Evolutionary conservation across 2,888 invertebrate species (phyloP), one percentile per base, ranked within the genome.

Genomic region (Nomada ferruginata): DNA sequence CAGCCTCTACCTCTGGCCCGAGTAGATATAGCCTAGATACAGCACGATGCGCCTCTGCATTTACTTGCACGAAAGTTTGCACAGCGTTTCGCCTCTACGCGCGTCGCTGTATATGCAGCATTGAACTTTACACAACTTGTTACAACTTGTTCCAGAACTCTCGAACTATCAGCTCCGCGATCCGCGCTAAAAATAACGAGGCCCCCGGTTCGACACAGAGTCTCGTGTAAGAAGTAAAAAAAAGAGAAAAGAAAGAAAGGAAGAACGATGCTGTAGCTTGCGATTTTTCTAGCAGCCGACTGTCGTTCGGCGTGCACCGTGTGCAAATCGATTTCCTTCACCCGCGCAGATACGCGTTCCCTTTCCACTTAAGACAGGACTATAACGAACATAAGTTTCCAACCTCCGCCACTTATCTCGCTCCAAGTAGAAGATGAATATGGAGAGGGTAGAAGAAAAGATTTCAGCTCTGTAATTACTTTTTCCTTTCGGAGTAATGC

Each of bases 41-140:
- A 72, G 55, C 74, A 79, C 74, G 66, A 59, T 36, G 36, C 36
- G 61, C 53, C 61, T 63, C 63, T 52, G 66, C 82, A 47, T 79
- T 68, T 59, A 59, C 61, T 72, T 66, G 68, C 80, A 74, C 73
- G 73, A 74, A 75, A 72, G 44, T 71, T 63, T 52, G 29, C 65
- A 60, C 26, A 26, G 15, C 57, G 36, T 57, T 64, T n/a, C 36
- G 47, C 76, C 57, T 50, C 26, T 23, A 29, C 44, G 36, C 36
- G 23, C 47, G 42, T 55, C 52, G 26, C 47, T 72, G 20, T 47
- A 29, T 44, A 63, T 15, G 10, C 42, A 44, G 10, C 53, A 44
- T 55, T 11, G 29, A 52, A 53, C 72, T 57, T 15, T 65, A 20
- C 26, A 57, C 20, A 60, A 65, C 18, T 72, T 23, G 50, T 11